Evolutionary conservation across 2,888 invertebrate genomes (phyloP).

Genomic region (Macaria liturata): DNA sequence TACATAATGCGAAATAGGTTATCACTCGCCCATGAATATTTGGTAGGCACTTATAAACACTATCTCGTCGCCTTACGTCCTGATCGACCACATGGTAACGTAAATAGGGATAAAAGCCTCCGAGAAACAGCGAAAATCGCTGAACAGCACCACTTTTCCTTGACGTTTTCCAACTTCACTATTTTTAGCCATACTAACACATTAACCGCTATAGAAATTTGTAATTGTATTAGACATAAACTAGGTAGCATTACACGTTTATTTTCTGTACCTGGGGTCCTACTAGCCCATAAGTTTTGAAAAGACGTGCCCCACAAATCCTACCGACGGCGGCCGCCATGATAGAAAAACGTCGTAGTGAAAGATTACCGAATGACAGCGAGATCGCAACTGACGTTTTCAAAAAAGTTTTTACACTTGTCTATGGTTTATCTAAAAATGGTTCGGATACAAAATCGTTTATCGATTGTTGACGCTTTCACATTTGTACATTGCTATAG

Average conservation of each 20-base stretch:
- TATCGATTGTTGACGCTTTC: background rate
- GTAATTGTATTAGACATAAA: conserved; percentile 40
- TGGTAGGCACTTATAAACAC: conserved; percentile 22
- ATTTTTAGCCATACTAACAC: conserved; percentile 48
- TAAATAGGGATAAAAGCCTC: conserved; percentile 38
- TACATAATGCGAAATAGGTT: conserved; percentile 81
- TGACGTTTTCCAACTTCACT: conserved; percentile 48
- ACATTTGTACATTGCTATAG: background rate
- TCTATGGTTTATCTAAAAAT: conserved; percentile 10
- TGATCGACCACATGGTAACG: conserved; percentile 40
- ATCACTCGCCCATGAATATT: conserved; percentile 60
- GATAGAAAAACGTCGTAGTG: conserved; percentile 84
- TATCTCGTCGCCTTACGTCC: conserved; percentile 14
- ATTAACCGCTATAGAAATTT: conserved; percentile 38
- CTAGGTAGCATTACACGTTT: conserved; percentile 39
- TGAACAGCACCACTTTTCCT: conserved; percentile 58
- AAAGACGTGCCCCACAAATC: conserved; percentile 92
- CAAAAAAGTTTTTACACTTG: conserved; percentile 34
- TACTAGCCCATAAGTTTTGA: conserved; percentile 88
- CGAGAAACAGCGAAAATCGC: conserved; percentile 45
- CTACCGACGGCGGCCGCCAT: conserved; percentile 95
- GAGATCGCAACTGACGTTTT: conserved; percentile 51
- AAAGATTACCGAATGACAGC: conserved; percentile 70
- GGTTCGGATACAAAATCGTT: conserved; percentile 1
- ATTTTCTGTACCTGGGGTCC: conserved; percentile 87